Evolutionary conservation across 2,797 vertebrate genomes (phyloP).

Genomic region (Dicrostonyx torquatus): DNA sequence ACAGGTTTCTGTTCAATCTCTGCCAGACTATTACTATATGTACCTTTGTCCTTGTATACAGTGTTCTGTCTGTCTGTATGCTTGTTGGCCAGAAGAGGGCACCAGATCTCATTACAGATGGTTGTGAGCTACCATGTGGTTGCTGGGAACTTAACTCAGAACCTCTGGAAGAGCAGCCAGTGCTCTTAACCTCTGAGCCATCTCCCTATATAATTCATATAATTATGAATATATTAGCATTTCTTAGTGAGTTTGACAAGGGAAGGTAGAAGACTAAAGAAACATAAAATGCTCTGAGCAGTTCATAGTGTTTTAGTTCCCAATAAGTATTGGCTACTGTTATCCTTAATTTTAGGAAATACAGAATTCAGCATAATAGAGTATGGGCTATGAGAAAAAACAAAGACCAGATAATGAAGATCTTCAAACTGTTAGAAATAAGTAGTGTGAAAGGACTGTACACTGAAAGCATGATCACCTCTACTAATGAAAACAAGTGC

Average conservation of each 20-base stretch:
- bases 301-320: slow-evolving; percentile 23
- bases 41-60: background rate
- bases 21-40: background rate
- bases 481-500: background rate
- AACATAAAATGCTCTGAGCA: background rate
- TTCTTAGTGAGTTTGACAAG: background rate
- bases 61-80: too few relatives aligned
- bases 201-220: too few relatives aligned
- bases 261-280: slow-evolving; percentile 41
- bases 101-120: too few relatives aligned
- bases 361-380: background rate
- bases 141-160: too few relatives aligned
- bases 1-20: background rate
- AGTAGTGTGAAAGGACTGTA: background rate
- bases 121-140: too few relatives aligned
- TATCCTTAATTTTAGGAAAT: background rate
- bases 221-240: slow-evolving; percentile 23
- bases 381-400: background rate
- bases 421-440: background rate
- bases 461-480: background rate
- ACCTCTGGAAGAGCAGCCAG: too few relatives aligned
- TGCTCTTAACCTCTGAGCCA: too few relatives aligned
- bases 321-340: background rate
- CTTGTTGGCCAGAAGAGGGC: too few relatives aligned
- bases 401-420: background rate